Conservation (phyloP, 2,888 invertebrate genomes). For the Apotomis capreana region DNA sequence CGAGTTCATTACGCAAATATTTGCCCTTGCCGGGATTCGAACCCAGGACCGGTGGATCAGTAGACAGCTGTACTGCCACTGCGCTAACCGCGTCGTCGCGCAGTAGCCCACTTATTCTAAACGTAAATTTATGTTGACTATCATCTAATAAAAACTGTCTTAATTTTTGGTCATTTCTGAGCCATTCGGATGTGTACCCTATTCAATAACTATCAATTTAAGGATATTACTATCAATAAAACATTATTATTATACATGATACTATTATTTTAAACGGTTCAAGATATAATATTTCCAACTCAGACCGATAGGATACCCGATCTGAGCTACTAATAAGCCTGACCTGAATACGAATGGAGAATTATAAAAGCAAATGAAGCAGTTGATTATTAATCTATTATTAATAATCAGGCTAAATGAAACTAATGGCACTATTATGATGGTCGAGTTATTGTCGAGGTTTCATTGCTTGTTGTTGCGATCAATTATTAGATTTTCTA, state of each 20-base stretch:
- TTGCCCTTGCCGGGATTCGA: too few relatives aligned
- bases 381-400: constrained; percentile 38
- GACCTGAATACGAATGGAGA: constrained; percentile 30
- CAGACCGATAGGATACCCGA: constrained; percentile 19
- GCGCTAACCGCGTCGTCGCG: too few relatives aligned
- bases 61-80: too few relatives aligned
- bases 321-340: constrained; percentile 24
- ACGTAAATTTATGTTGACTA: too few relatives aligned
- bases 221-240: background rate
- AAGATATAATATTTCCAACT: constrained; percentile 18
- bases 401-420: constrained; percentile 34
- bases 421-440: constrained; percentile 30
- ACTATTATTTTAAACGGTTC: constrained; percentile 17
- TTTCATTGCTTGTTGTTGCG: constrained; percentile 4
- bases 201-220: background rate
- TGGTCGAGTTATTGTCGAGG: constrained; percentile 15
- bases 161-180: too few relatives aligned
- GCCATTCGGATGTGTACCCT: background rate
- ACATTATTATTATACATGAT: constrained; percentile 1
- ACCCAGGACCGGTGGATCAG: too few relatives aligned
- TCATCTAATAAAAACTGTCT: too few relatives aligned
- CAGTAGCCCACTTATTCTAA: too few relatives aligned
- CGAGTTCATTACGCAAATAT: too few relatives aligned
- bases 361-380: constrained; percentile 40
- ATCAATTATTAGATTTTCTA: background rate